phyloP scores from a whole-genome alignment of 2,888 invertebrate species.

The Drosophila helvetica region DNA sequence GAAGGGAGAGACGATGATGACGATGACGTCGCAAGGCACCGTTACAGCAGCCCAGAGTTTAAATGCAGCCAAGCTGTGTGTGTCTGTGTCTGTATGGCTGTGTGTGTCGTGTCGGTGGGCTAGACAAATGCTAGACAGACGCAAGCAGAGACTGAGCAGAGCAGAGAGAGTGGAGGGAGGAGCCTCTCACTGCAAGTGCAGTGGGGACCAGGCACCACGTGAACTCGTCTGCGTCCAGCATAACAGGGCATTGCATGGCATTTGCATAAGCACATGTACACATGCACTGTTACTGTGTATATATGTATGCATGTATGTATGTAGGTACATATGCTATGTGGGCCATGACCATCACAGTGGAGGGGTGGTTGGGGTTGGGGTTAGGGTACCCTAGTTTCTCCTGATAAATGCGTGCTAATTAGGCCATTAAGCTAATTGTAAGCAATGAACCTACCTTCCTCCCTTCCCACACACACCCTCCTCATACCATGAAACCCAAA shows the following conservation, averaged over 20 bases:
- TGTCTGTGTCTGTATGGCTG: conserved; percentile 14
- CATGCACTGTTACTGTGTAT: background rate
- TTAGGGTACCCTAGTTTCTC: conserved; percentile 4
- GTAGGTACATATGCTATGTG: background rate
- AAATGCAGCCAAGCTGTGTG: conserved; percentile 33
- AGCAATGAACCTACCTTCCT: conserved; percentile 12
- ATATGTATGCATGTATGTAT: background rate
- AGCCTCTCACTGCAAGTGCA: conserved; percentile 16
- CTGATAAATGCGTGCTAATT: conserved; percentile 47
- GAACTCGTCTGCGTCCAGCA: conserved; percentile 21
- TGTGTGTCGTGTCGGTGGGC: conserved; percentile 41
- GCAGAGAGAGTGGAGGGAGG: background rate
- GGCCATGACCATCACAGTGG: background rate
- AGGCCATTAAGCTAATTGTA: conserved; percentile 46
- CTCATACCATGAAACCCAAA: background rate
- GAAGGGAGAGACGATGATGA: conserved; percentile 25
- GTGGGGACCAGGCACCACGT: conserved; percentile 3
- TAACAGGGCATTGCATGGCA: conserved; percentile 33
- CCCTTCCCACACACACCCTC: background rate
- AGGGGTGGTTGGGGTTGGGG: background rate
- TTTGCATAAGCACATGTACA: conserved; percentile 22
- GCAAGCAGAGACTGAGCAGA: conserved; percentile 13
- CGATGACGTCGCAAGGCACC: conserved; percentile 40
- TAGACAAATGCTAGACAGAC: conserved; percentile 72
- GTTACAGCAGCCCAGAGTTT: conserved; percentile 50